Percentiles rank a stretch among this genome's conserved stretches.
phyloP scores from a whole-genome alignment of 2,888 invertebrate genomes.

The Agrochola lota region DNA sequence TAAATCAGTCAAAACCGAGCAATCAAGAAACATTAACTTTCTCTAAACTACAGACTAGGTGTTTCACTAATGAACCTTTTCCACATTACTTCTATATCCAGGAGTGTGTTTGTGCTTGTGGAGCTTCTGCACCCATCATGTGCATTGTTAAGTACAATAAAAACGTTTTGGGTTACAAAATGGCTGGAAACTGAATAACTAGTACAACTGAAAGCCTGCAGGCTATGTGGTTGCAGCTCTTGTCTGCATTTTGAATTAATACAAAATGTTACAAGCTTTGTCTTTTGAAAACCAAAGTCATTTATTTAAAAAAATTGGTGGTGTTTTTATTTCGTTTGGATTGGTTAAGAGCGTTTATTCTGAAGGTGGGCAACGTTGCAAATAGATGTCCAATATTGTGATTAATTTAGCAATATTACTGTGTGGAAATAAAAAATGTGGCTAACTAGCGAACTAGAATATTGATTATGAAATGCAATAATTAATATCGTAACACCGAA shows the following conservation, averaged over 20 bases:
- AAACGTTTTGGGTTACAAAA: slow-evolving; percentile 40
- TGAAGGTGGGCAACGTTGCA: too few species aligned
- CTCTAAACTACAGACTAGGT: not conserved
- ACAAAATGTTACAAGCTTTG: slow-evolving; percentile 22
- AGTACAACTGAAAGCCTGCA: slow-evolving; percentile 24
- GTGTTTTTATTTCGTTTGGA: not conserved
- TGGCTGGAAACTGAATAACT: slow-evolving; percentile 37
- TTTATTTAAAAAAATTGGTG: not conserved
- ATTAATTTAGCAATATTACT: too few species aligned
- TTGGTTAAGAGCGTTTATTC: too few species aligned
- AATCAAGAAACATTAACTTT: not conserved
- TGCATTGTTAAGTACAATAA: slow-evolving; percentile 6
- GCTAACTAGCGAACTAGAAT: too few species aligned
- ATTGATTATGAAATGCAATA: too few species aligned
- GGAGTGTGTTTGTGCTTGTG: not conserved
- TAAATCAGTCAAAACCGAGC: not conserved
- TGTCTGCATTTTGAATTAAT: slow-evolving; percentile 14
- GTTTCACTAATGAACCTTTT: not conserved
- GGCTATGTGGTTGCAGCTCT: slow-evolving; percentile 5
- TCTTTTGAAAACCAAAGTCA: slow-evolving; percentile 6
- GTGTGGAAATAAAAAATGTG: too few species aligned
- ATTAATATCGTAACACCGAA: too few species aligned
- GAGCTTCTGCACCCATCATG: slow-evolving; percentile 14
- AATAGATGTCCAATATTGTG: too few species aligned
- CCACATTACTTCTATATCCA: not conserved